Evolutionary conservation across 2,888 invertebrate species (phyloP), one percentile per base, ranked within the genome.

Genomic region (Lycocerus yunnanus): DNA sequence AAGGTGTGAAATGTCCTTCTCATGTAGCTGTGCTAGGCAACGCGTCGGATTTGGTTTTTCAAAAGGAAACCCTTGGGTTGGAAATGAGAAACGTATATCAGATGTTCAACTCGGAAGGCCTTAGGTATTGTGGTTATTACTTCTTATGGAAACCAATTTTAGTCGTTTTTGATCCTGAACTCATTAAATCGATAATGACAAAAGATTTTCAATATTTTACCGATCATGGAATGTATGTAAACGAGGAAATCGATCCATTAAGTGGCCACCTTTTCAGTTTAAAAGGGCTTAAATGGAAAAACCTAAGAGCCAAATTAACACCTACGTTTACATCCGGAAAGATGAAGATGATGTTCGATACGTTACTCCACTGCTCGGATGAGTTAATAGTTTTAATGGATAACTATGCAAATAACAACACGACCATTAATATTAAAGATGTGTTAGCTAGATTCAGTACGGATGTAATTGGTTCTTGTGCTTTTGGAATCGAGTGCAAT

Each of bases 301-400:
- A 85, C 15, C 82, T 92, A 18, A 87, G 93, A 6, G 77, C 87
- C 0, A 91, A 92, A 79, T 84, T 93, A 80, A 89, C 92, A 0
- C 91, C 92, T 0, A 88, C 90, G 0, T 93, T 93, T 80, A 89
- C 92, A 0, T 88, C 91, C 0, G 91, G 90, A 8, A 92, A 92
- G 82, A 84, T 92, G 65, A 92, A 90, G 82, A 88, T 85, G 1
- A 91, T 92, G 90, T 91, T 90, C 79, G 87, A 87, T 0, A 87
- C 90, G 0, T 88, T 92, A 8, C 87, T 89, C 58, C 85, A 88
- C 61, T 89, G 91, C 68, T 89, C 89, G 0, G 84, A 88, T 8
- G 87, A 89, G 71, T 86, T 91, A 69, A 82, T 88, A 5, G 63
- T 68, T n/a, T n/a, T 21, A 5, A 65, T 69, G 16, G 67, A 58